Evolutionary conservation across 2,113 vertebrate species (phyloP).

Genomic region (Lagenorhynchus albirostris): DNA sequence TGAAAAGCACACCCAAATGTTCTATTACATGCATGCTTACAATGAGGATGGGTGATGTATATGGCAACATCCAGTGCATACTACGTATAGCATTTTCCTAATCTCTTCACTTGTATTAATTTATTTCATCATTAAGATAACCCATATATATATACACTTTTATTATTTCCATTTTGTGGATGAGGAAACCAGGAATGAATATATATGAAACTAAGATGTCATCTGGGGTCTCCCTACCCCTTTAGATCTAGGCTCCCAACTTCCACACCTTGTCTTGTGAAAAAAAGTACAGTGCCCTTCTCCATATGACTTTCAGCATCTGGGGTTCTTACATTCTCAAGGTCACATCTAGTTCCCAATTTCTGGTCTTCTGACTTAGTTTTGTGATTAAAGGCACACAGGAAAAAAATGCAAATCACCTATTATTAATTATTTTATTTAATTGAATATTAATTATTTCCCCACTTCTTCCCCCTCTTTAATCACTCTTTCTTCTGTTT

Average conservation of each 20-base stretch:
- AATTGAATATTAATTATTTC: background rate
- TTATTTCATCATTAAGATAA: slow-evolving; percentile 8
- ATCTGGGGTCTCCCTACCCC: background rate
- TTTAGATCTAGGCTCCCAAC: background rate
- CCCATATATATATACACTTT: background rate
- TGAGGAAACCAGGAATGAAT: background rate
- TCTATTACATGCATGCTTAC: background rate
- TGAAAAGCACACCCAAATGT: background rate
- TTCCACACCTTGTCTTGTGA: background rate
- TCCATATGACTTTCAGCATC: background rate
- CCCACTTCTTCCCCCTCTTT: background rate
- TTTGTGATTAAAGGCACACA: background rate
- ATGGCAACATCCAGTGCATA: background rate
- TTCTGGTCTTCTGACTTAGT: background rate
- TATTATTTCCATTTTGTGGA: background rate
- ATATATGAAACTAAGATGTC: background rate
- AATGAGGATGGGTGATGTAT: background rate
- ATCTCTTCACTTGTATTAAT: background rate
- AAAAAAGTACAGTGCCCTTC: background rate
- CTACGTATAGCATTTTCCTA: background rate
- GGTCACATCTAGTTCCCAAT: background rate
- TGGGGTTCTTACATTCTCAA: background rate
- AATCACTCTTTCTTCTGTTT: background rate
- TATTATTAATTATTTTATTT: background rate
- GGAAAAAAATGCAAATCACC: background rate